Evolutionary conservation across 2,888 invertebrate genomes (phyloP), one percentile per base, ranked within the genome.

Genomic region (Julus scanicus): DNA sequence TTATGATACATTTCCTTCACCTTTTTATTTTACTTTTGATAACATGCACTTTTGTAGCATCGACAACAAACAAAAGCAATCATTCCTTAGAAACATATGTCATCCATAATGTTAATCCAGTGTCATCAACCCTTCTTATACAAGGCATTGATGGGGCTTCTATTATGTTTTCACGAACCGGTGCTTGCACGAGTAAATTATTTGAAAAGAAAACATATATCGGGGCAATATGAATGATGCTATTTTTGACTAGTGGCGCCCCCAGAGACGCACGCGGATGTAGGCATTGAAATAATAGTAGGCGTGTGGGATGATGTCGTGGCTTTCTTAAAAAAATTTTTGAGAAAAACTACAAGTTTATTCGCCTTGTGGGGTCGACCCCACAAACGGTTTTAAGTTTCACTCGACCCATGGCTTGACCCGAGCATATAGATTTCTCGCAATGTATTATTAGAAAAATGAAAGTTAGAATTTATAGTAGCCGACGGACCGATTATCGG

Each of bases 361-460:
- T 71, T 71, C 71, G 71, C 71, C 71, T 71, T 71, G 71, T 71
- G 71, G 71, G 71, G 71, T 71, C 71, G 71, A 71, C 71, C 71
- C 71, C 71, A 71, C 71, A 71, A 71, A 71, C 71, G 71, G 71
- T 71, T 71, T 71, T 71, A 71, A 71, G 71, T 71, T 71, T 71
- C 71, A 71, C 71, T 71, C 71, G 71, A 71, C 71, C 29, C 71
- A 11, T 29, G 20, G 71, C 71, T 71, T 71, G 71, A 71, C 71
- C 71, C 20, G 20, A 71, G 20, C 71, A 20, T 71, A 71, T 71
- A 71, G 71, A 71, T 71, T 71, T 71, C 71, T 71, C 29, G 71
- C 71, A 71, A 71, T 71, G 71, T 71, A 71, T 71, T 71, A 71
- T 71, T 71, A 71, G 71, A 71, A 71, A 71, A 71, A 9, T 29